Conservation (phyloP, 23 tunicate species). For the Phallusia fumigata region DNA sequence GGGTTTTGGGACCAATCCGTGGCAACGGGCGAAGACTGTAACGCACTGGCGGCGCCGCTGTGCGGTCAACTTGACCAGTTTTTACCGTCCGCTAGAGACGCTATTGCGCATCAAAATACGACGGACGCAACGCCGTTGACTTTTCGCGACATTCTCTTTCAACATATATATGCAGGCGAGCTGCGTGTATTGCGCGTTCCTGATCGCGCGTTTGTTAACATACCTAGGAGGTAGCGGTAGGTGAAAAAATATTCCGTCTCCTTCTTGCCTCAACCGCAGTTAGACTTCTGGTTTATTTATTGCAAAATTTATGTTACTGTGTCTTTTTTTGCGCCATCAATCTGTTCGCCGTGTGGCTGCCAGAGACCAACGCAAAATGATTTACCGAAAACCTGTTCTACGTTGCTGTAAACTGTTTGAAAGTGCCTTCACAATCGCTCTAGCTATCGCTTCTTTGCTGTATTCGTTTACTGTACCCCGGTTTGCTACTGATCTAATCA, state of each 20-base stretch:
- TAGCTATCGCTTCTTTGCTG: too few relatives aligned
- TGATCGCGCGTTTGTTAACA: constrained; percentile 43
- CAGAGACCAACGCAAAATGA: not conserved
- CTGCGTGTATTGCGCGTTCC: constrained; percentile 32
- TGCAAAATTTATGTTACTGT: not conserved
- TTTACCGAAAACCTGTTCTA: not conserved
- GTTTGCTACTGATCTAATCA: too few relatives aligned
- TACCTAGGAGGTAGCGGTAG: constrained; percentile 39
- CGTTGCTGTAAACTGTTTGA: too few relatives aligned
- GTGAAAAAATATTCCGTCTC: not conserved
- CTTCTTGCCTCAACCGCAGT: not conserved
- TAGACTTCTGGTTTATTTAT: not conserved
- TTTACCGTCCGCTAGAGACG: not conserved
- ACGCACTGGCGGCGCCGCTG: constrained; percentile 46
- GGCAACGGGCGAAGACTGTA: constrained; percentile 32
- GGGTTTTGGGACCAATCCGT: constrained; percentile 55
- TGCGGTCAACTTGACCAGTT: constrained; percentile 47
- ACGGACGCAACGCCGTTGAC: not conserved
- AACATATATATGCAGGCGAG: constrained; percentile 37
- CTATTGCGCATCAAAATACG: not conserved
- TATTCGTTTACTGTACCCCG: too few relatives aligned
- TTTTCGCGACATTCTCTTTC: constrained; percentile 23
- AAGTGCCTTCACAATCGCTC: too few relatives aligned
- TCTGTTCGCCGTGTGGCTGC: too few relatives aligned
- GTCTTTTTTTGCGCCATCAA: not conserved